A percentile compares a stretch with the other conserved stretches of the same genome.
Conservation (phyloP, 2,113 vertebrate species). For the Petrocephalus zakoni region DNA sequence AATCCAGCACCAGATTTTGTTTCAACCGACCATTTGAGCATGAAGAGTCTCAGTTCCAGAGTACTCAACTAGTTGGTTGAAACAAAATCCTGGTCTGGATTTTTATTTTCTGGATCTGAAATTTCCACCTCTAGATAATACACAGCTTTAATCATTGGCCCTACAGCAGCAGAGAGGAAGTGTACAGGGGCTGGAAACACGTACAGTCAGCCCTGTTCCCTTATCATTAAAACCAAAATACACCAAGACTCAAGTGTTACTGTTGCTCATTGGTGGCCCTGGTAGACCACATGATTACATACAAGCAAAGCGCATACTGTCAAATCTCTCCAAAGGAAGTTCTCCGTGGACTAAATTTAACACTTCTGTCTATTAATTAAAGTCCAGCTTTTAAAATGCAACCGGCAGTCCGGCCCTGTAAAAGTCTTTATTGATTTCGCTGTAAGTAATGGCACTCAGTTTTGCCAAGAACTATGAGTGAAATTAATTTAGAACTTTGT, state of each 20-base stretch:
- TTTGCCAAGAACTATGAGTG: not conserved
- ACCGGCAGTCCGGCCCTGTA: not conserved
- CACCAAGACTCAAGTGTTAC: not conserved
- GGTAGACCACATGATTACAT: constrained; percentile 14
- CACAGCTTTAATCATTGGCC: not conserved
- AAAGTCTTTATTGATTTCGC: constrained; percentile 9
- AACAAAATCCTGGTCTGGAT: too few relatives aligned
- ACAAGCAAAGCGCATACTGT: not conserved
- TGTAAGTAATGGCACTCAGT: not conserved
- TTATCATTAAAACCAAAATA: constrained; percentile 5
- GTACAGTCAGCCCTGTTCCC: not conserved
- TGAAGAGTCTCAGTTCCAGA: too few relatives aligned
- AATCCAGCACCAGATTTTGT: too few relatives aligned
- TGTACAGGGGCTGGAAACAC: not conserved
- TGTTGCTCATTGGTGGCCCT: not conserved
- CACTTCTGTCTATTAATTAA: constrained; percentile 18
- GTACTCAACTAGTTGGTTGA: too few relatives aligned
- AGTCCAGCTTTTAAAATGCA: not conserved
- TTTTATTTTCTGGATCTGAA: too few relatives aligned
- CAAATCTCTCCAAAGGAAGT: not conserved
- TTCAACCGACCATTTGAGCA: too few relatives aligned
- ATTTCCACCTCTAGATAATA: not conserved
- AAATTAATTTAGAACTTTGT: not conserved
- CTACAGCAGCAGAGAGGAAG: not conserved
- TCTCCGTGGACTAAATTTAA: constrained; percentile 9